Evolutionary conservation across 2,113 vertebrate genomes (phyloP).

Genomic region (Ariopsis seemanni): DNA sequence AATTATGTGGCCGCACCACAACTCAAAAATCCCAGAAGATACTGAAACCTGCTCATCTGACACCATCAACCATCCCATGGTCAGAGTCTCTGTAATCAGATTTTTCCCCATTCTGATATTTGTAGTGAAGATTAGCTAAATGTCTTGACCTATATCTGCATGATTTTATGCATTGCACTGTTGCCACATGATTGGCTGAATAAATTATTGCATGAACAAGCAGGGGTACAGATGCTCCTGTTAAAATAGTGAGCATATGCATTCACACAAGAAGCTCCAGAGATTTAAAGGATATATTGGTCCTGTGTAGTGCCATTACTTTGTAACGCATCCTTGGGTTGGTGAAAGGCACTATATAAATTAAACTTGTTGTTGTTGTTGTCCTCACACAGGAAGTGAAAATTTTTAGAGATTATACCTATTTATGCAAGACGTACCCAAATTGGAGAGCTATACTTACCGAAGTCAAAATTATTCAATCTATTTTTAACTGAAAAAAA

Average conservation of each 20-base stretch:
- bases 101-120: no score
- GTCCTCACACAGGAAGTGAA: background rate
- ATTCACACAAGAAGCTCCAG: background rate
- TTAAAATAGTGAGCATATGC: background rate
- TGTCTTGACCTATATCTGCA: background rate
- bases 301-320: background rate
- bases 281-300: background rate
- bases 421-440: no score
- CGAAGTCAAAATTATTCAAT: no score
- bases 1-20: background rate
- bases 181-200: no score
- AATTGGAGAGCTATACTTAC: no score
- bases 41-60: background rate
- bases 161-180: no score
- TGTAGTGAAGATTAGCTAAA: background rate
- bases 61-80: background rate
- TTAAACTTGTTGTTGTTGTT: no score
- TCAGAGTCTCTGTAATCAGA: background rate
- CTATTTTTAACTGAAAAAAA: no score
- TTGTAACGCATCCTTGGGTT: no score
- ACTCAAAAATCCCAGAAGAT: background rate
- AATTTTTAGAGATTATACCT: background rate
- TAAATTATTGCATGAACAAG: no score
- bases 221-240: background rate
- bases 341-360: no score